Conservation (phyloP, 2,797 vertebrate species). For the Botia kubotai region DNA sequence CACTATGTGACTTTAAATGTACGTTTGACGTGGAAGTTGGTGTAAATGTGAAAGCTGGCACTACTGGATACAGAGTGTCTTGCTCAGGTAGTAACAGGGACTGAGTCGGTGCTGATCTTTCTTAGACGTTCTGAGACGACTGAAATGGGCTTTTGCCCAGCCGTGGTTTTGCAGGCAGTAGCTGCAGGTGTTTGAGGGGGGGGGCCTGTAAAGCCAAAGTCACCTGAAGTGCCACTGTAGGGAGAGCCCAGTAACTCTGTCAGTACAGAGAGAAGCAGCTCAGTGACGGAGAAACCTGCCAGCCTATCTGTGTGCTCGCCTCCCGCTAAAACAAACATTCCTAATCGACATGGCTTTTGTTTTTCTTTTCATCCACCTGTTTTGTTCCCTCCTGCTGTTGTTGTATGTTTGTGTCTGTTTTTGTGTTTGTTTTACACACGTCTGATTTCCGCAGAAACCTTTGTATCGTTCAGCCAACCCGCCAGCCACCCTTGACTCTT, state of each 20-base stretch:
- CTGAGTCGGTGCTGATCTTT: conserved; percentile 58
- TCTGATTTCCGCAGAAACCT: conserved; percentile 27
- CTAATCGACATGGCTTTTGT: conserved; percentile 28
- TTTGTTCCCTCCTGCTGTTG: conserved; percentile 15
- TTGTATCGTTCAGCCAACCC: conserved; percentile 22
- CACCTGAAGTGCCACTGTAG: conserved; percentile 62
- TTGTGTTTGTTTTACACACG: conserved; percentile 14
- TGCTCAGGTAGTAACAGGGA: conserved; percentile 59
- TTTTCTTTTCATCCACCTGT: conserved; percentile 27
- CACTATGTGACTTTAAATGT: not conserved
- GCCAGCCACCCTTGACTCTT: not conserved
- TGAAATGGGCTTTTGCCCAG: conserved; percentile 54
- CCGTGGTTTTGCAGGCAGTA: conserved; percentile 49
- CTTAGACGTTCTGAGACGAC: conserved; percentile 52
- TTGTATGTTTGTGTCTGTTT: conserved; percentile 26
- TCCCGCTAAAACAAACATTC: conserved; percentile 36
- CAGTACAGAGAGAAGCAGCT: conserved; percentile 32
- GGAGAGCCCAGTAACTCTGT: conserved; percentile 52
- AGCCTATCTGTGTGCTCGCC: conserved; percentile 43
- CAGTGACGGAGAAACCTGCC: conserved; percentile 41
- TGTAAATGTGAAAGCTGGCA: conserved; percentile 48
- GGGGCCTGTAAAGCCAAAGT: conserved; percentile 57
- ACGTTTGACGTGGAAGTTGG: conserved; percentile 15
- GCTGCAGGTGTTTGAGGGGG: conserved; percentile 42
- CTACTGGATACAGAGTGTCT: conserved; percentile 47